These are phyloP conservation scores for Pterocles gutturalis DNA, from an alignment of 2,113 vertebrate genomes.

Conservation along the genomic window DNA sequence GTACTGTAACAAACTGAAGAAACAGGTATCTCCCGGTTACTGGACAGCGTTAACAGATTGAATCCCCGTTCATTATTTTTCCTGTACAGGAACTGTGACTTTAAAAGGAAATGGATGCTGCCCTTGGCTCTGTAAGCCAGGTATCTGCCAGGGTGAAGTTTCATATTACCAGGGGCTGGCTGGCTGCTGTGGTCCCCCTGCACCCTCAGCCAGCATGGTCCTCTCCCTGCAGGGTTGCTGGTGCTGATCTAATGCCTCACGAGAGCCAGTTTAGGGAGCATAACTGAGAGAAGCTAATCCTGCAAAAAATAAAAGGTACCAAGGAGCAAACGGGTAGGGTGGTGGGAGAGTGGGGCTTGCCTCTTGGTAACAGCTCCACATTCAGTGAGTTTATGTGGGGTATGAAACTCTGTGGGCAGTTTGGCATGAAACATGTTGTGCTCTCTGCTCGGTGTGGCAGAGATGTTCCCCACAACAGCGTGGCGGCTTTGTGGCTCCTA, in stretches of 20 bases:
- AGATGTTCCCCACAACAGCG: neutral
- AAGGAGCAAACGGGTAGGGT: neutral
- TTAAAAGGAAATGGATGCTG: neutral
- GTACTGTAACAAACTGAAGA: neutral
- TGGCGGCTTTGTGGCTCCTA: neutral
- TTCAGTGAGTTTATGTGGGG: neutral
- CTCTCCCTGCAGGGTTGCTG: neutral
- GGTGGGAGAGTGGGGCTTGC: neutral
- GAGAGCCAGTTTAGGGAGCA: neutral
- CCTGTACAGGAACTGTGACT: neutral
- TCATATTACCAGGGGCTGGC: rapidly evolving
- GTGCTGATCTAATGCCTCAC: neutral
- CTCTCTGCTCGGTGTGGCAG: neutral
- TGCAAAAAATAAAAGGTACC: neutral
- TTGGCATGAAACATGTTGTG: neutral
- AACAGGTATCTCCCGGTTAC: neutral
- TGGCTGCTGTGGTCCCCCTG: neutral
- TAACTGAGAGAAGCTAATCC: neutral
- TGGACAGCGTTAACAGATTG: neutral
- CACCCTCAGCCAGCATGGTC: neutral
- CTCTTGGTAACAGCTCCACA: neutral
- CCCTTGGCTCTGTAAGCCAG: neutral
- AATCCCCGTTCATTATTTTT: neutral
- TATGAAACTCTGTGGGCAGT: neutral
- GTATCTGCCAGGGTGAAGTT: neutral